A percentile compares a stretch with the other conserved stretches of the same genome.
Evolutionary conservation across 2,113 vertebrate genomes (phyloP).

Genomic region (Etheostoma spectabile): DNA sequence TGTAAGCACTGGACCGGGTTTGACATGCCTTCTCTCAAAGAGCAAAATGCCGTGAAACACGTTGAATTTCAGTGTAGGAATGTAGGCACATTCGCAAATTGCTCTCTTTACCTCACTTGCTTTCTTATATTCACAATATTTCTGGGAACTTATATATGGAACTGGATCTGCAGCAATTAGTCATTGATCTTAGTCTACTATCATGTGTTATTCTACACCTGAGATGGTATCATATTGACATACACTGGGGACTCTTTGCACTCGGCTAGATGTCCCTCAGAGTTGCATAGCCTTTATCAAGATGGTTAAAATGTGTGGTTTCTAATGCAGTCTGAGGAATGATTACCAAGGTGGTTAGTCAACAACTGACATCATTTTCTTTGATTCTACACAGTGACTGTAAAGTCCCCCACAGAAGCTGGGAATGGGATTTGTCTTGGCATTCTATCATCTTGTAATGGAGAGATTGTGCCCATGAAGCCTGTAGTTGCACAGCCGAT

Average conservation of each 20-base stretch:
- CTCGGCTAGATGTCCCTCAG: not conserved
- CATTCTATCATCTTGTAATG: constrained; percentile 32
- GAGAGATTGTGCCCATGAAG: constrained; percentile 15
- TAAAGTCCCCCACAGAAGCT: constrained; percentile 32
- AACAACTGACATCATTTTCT: not conserved
- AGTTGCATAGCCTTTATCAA: not conserved
- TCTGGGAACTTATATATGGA: constrained; percentile 42
- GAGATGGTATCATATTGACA: constrained; percentile 40
- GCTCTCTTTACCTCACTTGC: not conserved
- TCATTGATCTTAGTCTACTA: constrained; percentile 39
- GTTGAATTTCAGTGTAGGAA: constrained; percentile 5
- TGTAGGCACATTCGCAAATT: not conserved
- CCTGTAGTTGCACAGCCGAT: constrained; percentile 7
- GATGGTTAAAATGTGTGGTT: not conserved
- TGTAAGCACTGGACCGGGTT: constrained; percentile 19
- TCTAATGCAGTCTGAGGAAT: not conserved
- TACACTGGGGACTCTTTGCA: constrained; percentile 31
- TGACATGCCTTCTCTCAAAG: constrained; percentile 18
- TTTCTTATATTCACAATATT: constrained; percentile 11
- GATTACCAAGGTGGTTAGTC: constrained; percentile 3
- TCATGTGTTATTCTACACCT: constrained; percentile 56
- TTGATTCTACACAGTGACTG: not conserved
- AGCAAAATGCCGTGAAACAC: not conserved
- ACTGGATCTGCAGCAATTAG: constrained; percentile 49
- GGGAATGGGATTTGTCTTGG: constrained; percentile 41